Evolutionary conservation across 2,797 vertebrate genomes (phyloP).

Genomic region (Micromesistius poutassou): DNA sequence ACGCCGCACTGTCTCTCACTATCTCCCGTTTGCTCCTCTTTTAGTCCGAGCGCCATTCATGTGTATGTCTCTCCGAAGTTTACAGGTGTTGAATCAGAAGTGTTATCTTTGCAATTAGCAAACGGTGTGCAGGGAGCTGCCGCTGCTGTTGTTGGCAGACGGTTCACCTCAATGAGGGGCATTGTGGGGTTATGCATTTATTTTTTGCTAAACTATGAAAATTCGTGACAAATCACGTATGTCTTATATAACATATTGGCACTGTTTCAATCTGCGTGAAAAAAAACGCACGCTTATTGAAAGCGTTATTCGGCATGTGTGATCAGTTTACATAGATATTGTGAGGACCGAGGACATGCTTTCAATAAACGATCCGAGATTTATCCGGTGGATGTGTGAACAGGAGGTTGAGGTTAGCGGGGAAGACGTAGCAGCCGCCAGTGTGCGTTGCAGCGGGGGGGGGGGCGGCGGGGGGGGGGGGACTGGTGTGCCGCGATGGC

Average conservation of each 20-base stretch:
- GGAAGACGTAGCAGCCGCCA: neutral
- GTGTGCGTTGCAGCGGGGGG: neutral
- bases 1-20: slow-evolving; percentile 13
- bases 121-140: neutral
- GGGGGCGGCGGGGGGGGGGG: neutral
- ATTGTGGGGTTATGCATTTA: neutral
- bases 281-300: neutral
- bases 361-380: neutral
- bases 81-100: neutral
- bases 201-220: neutral
- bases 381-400: neutral
- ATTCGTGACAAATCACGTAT: neutral
- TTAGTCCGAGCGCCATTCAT: slow-evolving; percentile 3
- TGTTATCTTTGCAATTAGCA: slow-evolving; percentile 4
- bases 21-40: slow-evolving; percentile 4
- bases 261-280: neutral
- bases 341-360: neutral
- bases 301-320: neutral
- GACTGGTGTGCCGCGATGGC: neutral
- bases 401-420: neutral
- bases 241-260: neutral
- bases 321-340: neutral
- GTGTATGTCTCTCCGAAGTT: neutral
- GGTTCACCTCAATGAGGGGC: neutral
- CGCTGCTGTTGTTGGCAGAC: neutral